Evolutionary conservation across 2,888 invertebrate species (phyloP), one percentile per base, ranked within the genome.

Genomic region (Adineta ricciae): DNA sequence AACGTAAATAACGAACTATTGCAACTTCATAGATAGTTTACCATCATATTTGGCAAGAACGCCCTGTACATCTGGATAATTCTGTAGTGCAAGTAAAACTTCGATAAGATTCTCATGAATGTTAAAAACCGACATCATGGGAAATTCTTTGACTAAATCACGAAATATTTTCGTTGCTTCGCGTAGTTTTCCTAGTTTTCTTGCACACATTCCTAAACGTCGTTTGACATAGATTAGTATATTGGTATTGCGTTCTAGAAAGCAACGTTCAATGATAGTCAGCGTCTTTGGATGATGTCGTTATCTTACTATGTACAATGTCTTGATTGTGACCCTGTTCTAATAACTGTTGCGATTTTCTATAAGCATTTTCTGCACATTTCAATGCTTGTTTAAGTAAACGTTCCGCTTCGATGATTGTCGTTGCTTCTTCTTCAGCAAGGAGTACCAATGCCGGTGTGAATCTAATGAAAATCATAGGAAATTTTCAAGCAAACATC

Each of bases 41-140:
- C 92, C 92, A 91, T 96, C 97, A 90, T 95, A 95, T 91, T 95
- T 95, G 32, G 95, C 95, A 87, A 96, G 91, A 32, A 96, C 94
- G 56, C 95, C 95, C 91, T 96, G 96, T 83, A 96, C 97, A 92
- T 98, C 98, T 7, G 96, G 95, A 90, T 96, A 98, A 0, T 95
- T 95, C 91, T 96, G 96, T 93, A 96, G 94, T 91, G 97, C 97
- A 86, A 98, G 92, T 88, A 97, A 92, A 85, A 95, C 95, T 92
- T 98, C 98, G 88, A 98, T 95, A 87, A 98, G 92, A 92, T 97
- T 97, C 92, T 98, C 98, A 89, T 96, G 96, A 87, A 96, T 94
- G 90, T 95, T 95, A 87, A 97, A 92, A 87, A 96, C 94, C 90
- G 94, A 95, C 93, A 97, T 94, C 93, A 97, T 94, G 21, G 97